phyloP scores from a whole-genome alignment of 2,888 invertebrate species.

The Nomada flava region DNA sequence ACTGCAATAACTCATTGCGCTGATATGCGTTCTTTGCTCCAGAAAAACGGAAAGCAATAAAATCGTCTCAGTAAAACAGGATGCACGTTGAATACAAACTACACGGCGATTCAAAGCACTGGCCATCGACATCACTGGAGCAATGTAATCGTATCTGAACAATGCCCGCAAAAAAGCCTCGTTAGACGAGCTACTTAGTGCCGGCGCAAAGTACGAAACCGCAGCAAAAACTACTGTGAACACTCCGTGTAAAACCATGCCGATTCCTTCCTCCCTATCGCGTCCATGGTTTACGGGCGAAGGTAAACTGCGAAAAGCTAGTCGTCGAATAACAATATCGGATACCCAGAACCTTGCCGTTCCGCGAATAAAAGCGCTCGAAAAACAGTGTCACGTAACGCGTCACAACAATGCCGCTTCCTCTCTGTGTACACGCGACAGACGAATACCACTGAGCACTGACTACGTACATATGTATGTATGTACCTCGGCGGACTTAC shows the following conservation, averaged over 20 bases:
- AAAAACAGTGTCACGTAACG: conserved; percentile 49
- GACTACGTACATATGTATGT: too few species aligned
- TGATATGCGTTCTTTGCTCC: neutral
- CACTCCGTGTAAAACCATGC: neutral
- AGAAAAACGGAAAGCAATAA: neutral
- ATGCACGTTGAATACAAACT: neutral
- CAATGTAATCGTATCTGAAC: neutral
- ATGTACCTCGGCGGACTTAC: conserved; percentile 4
- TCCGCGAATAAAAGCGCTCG: conserved; percentile 10
- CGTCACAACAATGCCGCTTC: conserved; percentile 24
- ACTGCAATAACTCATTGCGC: too few species aligned
- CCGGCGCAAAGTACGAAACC: neutral
- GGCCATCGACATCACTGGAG: neutral
- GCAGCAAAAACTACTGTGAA: conserved; percentile 14
- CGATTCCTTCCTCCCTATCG: neutral
- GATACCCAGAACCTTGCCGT: conserved; percentile 28
- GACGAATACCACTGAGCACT: neutral
- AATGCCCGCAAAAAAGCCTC: conserved; percentile 5
- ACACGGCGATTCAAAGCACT: neutral
- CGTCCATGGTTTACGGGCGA: neutral
- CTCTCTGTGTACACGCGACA: neutral
- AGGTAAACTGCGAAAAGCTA: conserved; percentile 1
- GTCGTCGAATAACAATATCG: conserved; percentile 3
- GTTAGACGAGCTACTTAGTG: neutral
- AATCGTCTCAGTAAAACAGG: neutral